These are phyloP conservation scores for Synergus japonicus DNA, from an alignment of 2,888 invertebrate species.

Conservation along the genomic window DNA sequence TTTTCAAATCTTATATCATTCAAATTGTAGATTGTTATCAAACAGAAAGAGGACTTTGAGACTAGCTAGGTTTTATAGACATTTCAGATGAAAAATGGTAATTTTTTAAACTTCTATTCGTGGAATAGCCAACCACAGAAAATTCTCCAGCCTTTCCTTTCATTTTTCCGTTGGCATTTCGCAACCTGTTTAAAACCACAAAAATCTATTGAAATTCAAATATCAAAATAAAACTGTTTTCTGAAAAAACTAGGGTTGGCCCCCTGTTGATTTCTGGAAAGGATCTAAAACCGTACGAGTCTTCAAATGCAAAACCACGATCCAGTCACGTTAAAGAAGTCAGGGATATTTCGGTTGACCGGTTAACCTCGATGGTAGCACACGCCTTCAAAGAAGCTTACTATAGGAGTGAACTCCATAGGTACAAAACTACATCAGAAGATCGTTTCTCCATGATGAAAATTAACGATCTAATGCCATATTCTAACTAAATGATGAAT, in stretches of 20 bases:
- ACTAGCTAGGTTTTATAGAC: neutral
- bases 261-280: slow-evolving; percentile 15
- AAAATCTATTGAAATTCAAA: neutral
- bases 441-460: neutral
- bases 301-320: neutral
- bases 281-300: neutral
- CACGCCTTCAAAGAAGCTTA: slow-evolving; percentile 44
- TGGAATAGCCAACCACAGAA: neutral
- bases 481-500: neutral
- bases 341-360: slow-evolving; percentile 51
- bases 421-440: neutral
- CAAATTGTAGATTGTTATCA: too few species aligned
- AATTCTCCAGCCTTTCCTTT: neutral
- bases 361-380: slow-evolving; percentile 50
- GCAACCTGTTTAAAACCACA: neutral
- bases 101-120: neutral
- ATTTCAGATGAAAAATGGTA: neutral
- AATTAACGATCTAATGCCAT: slow-evolving; percentile 15
- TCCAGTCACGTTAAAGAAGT: slow-evolving; percentile 40
- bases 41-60: too few species aligned
- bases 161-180: neutral
- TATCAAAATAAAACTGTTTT: slow-evolving; percentile 9
- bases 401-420: neutral
- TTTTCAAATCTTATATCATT: too few species aligned
- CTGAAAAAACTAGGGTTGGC: neutral